Percentiles rank a stretch among this genome's conserved stretches.
These are phyloP conservation scores for Eudemis profundana DNA, from an alignment of 2,888 invertebrate species.

Conservation along the genomic window DNA sequence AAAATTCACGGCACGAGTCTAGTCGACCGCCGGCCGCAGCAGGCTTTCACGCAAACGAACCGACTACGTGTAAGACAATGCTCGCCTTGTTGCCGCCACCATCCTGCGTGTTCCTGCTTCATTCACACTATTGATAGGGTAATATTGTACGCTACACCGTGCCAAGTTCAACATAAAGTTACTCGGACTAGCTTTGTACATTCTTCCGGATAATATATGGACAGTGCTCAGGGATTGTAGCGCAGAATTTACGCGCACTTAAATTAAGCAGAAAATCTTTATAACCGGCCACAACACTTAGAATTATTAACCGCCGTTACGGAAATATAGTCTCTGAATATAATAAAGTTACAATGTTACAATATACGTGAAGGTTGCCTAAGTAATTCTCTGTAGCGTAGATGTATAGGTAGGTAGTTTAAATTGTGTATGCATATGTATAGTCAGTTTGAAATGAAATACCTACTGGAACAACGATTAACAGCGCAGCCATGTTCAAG, in stretches of 20 bases:
- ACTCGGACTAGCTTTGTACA: constrained; percentile 23
- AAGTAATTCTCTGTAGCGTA: neutral
- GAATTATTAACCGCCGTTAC: constrained; percentile 1
- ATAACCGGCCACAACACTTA: constrained; percentile 1
- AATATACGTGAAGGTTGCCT: neutral
- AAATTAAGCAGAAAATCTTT: constrained; percentile 24
- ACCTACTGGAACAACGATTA: constrained; percentile 42
- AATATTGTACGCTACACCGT: constrained; percentile 23
- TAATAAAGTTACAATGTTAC: neutral
- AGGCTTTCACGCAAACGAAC: constrained; percentile 54
- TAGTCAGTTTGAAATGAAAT: constrained; percentile 47
- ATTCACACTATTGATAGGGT: constrained; percentile 39
- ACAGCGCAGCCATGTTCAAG: constrained; percentile 47
- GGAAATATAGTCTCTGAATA: neutral
- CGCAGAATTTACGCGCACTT: constrained; percentile 28
- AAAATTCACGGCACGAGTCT: constrained; percentile 57
- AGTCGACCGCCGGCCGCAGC: constrained; percentile 45
- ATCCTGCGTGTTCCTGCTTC: constrained; percentile 31
- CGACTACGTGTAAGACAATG: constrained; percentile 26
- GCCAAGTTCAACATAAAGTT: constrained; percentile 32
- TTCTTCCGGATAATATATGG: constrained; percentile 37
- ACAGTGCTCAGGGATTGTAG: constrained; percentile 22
- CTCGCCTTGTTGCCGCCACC: constrained; percentile 31
- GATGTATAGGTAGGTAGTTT: too few relatives aligned
- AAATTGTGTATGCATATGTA: constrained; percentile 46